Conservation (phyloP, 2,113 vertebrate species). For the Oplegnathus fasciatus region DNA sequence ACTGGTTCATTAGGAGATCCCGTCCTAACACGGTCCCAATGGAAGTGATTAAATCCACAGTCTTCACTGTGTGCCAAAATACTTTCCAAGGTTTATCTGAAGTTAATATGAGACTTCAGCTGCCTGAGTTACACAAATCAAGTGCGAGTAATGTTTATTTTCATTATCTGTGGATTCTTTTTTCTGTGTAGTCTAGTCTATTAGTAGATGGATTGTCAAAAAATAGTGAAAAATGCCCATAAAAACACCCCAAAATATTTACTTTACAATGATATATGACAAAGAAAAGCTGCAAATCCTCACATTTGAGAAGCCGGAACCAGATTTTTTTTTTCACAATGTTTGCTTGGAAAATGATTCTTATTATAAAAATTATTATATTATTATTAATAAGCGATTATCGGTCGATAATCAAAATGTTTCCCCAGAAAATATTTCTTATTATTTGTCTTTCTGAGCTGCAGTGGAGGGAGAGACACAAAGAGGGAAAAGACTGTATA, state of each 20-base stretch:
- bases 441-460: not conserved
- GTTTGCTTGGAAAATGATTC: no score
- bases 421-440: no score
- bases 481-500: not conserved
- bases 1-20: not conserved
- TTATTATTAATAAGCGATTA: no score
- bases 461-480: not conserved
- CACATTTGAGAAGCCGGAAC: no score
- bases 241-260: not conserved
- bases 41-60: not conserved
- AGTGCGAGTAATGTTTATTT: not conserved
- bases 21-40: not conserved
- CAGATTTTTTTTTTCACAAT: no score
- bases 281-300: not conserved
- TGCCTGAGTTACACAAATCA: no score
- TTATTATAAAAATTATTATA: no score
- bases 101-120: not conserved
- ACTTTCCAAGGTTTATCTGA: not conserved
- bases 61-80: not conserved
- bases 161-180: not conserved
- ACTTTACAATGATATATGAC: not conserved
- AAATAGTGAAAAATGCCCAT: not conserved
- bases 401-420: no score
- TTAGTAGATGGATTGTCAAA: not conserved
- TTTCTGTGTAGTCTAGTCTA: not conserved